phyloP scores from a whole-genome alignment of 2,113 vertebrate species.

The Aepyceros melampus region DNA sequence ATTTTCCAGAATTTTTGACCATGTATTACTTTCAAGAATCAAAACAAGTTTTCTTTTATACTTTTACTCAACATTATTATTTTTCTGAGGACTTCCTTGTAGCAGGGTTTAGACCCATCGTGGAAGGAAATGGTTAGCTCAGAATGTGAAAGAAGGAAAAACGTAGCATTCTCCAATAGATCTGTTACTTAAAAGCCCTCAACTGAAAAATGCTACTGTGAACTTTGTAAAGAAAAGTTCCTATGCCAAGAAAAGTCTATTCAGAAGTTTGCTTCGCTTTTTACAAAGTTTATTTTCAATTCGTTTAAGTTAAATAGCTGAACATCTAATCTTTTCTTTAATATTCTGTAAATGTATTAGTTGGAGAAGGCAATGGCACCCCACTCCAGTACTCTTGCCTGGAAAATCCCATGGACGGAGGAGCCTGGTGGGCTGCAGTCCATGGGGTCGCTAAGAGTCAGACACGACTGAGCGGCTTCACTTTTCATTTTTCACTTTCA shows the following conservation, averaged over 20 bases:
- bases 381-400: too few relatives aligned
- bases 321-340: neutral
- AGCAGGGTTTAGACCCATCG: neutral
- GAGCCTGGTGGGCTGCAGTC: too few relatives aligned
- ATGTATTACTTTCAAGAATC: neutral
- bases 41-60: neutral
- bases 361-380: too few relatives aligned
- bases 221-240: neutral
- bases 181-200: neutral
- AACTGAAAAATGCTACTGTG: neutral
- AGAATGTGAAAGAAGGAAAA: neutral
- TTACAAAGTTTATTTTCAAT: neutral
- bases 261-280: neutral
- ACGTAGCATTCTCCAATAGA: neutral
- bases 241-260: neutral
- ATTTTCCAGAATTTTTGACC: neutral
- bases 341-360: neutral
- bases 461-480: too few relatives aligned
- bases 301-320: neutral
- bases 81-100: neutral
- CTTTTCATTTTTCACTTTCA: too few relatives aligned
- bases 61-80: neutral
- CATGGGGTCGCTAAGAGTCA: too few relatives aligned
- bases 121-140: neutral
- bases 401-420: too few relatives aligned